Evolutionary conservation across 2,888 invertebrate species (phyloP).

Genomic region (Cataglyphis livida): DNA sequence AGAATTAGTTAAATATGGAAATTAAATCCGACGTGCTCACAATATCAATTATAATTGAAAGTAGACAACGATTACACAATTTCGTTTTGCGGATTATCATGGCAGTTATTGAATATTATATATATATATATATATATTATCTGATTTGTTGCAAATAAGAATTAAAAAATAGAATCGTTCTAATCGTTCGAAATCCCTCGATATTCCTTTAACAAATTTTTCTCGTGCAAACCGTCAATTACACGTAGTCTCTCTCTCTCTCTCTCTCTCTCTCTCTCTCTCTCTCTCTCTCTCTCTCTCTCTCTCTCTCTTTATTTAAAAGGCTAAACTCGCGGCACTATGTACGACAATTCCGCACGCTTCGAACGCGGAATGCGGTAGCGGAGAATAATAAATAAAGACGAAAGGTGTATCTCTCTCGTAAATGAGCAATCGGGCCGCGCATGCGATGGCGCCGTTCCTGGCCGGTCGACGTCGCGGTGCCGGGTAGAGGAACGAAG

Average conservation of each 20-base stretch:
- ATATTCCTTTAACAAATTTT: conserved; percentile 7
- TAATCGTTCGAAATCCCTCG: not conserved
- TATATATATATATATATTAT: not conserved
- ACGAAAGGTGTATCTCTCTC: conserved; percentile 32
- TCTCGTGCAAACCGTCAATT: conserved; percentile 29
- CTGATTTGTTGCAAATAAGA: not conserved
- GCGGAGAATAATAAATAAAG: conserved; percentile 46
- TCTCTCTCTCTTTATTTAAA: conserved; percentile 20
- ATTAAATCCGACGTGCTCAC: conserved; percentile 18
- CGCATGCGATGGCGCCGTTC: conserved; percentile 41
- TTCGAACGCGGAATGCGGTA: conserved; percentile 24
- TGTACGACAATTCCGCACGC: conserved; percentile 19
- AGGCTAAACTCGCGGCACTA: conserved; percentile 33
- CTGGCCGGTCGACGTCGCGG: conserved; percentile 29
- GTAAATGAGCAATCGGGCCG: conserved; percentile 24
- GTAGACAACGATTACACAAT: not conserved
- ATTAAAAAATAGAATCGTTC: not conserved
- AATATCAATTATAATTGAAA: conserved; percentile 10
- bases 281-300: not conserved
- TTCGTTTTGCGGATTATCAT: conserved; percentile 15
- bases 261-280: not conserved
- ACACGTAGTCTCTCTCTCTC: not conserved
- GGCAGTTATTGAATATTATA: not conserved
- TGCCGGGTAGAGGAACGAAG: conserved; percentile 36
- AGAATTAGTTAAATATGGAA: conserved; percentile 32